Evolutionary conservation across 2,888 invertebrate species (phyloP), one percentile per base, ranked within the genome.

Genomic region (Schizotus pectinicornis): DNA sequence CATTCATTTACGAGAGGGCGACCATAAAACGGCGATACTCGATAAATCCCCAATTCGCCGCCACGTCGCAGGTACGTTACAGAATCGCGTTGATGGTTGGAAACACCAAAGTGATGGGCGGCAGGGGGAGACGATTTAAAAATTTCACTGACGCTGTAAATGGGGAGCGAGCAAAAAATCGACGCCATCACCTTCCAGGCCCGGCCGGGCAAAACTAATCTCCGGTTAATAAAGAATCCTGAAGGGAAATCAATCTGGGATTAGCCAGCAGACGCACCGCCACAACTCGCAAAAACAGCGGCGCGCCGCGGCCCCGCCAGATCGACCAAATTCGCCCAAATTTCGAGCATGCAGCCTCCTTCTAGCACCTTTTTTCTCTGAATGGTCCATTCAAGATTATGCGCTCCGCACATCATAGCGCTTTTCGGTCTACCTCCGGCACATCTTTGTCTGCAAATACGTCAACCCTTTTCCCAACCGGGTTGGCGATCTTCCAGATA

Each of bases 201-300:
- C 11, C 34, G 1, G 22, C 39, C 39, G 39, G 32, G 36, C 38
- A 38, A 51, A 52, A 46, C 52, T 57, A 57, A 57, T 57, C 52
- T 57, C 52, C 57, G 57, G 57, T 57, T 57, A 57, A 57, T 57
- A 57, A 57, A 57, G 57, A 57, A 57, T 57, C 57, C 46, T 51
- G 56, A 51, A 52, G 46, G 57, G 57, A 52, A 57, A 57, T 57
- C 57, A 57, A 52, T 57, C 52, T 45, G 47, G 57, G 52, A 52
- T 57, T 36, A 49, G 37, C 45, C 41, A 13, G 45, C 31, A 53
- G 43, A 52, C 22, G 42, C 46, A 31, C 53, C 45, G 45, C 53
- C 45, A 45, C 36, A 45, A 14, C 46, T 36, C 7, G 14, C 2
- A 22, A 43, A 37, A 45, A 42, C 51, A 41, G 11, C 41, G 32